Conservation (phyloP, 2,113 vertebrate species). For the Malurus melanocephalus region DNA sequence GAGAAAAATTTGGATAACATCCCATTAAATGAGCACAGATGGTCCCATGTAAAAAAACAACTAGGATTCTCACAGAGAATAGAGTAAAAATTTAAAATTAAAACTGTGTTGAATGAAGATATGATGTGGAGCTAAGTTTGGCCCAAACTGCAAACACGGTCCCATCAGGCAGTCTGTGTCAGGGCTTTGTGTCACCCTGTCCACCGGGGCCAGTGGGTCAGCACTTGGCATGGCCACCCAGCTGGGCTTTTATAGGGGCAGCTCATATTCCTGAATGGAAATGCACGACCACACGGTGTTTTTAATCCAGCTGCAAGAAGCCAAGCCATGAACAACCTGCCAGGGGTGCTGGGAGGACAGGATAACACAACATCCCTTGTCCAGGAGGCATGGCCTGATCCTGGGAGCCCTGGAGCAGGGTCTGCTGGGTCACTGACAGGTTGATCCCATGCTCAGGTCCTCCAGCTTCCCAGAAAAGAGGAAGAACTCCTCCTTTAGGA, state of each 20-base stretch:
- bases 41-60: background rate
- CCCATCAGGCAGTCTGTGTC: background rate
- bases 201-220: background rate
- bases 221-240: background rate
- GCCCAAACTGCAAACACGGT: background rate
- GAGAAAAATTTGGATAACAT: background rate
- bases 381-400: background rate
- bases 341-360: background rate
- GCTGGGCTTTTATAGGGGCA: background rate
- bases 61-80: background rate
- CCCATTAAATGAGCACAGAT: background rate
- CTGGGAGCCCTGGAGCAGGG: background rate
- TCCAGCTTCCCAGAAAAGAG: background rate
- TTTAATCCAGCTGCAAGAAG: background rate
- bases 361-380: fast-evolving
- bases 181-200: background rate
- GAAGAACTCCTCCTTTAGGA: background rate
- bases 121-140: background rate
- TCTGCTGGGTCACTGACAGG: background rate
- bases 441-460: background rate
- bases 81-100: background rate
- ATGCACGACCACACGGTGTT: fast-evolving
- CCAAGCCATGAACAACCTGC: background rate
- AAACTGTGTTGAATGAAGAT: background rate
- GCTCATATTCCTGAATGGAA: background rate